Base-by-base conservation (phyloP, 2,888 invertebrate species). In the Panopea generosa region DNA sequence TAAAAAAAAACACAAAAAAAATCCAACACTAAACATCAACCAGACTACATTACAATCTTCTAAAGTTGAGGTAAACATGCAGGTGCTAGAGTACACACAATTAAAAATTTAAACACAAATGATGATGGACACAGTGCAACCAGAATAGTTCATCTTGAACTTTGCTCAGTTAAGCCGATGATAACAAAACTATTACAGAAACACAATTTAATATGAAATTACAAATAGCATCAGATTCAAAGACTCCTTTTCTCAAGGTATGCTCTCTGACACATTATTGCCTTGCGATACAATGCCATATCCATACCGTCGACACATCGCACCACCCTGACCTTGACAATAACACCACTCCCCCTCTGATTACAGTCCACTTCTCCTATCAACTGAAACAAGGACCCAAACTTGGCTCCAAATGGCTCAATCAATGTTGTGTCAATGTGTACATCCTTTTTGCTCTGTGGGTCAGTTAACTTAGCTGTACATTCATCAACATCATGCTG, bases 271-370 rank as follows among this genome's bases (percentile, higher is more conserved):
- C 71, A 43, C 29, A 74, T 38, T 26, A 89, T 47, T 6, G 86
- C 86, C 59, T 84, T 82, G 18, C 83, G 73, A 45, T 87, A 89
- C 69, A 84, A 33, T 0, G 76, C 61, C 52, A 86, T 43, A 56
- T 89, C 89, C 47, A 89, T 57, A 0, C 84, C 86, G 59, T 88
- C 87, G 14, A 87, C 86, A 83, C 85, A 86, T 6, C 87, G 72
- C 14, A 88, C 84, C 16, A 87, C 80, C 16, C 86, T 63, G 4
- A 87, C 86, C 29, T 82, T 80, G 40, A 88, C 55, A 11, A 63
- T 61, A 2, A 71, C 40, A 47, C 45, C 45, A 38, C 47, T 24
- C 7, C 40, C 22, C 14, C 60, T 49, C n/a, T 40, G 29, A 1
- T n/a, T 57, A 1, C 45, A 70, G 4, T 82, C 83, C 2, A 84